Conservation (phyloP, 1,140 invertebrate species). For the Drosophila athabasca region DNA sequence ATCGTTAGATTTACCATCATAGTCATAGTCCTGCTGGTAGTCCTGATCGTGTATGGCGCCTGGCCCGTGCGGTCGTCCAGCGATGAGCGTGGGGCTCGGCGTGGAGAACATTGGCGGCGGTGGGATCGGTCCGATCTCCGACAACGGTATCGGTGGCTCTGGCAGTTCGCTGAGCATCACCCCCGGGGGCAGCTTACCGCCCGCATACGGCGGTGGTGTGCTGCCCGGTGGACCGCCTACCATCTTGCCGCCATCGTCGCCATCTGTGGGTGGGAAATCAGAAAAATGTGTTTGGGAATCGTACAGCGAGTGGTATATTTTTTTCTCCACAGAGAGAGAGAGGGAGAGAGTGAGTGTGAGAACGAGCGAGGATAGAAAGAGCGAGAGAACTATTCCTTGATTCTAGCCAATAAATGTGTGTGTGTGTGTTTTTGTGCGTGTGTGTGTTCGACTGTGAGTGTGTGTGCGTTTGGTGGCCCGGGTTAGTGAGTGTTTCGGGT, state of each 20-base stretch:
- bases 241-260: constrained; percentile 84
- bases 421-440: constrained; percentile 18
- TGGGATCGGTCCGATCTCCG: constrained; percentile 96
- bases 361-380: constrained; percentile 20
- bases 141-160: constrained; percentile 94
- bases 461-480: constrained; percentile 6
- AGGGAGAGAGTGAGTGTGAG: constrained; percentile 11
- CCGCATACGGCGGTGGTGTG: constrained; percentile 84
- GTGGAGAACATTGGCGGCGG: constrained; percentile 97
- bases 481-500: constrained; percentile 27
- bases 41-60: constrained; percentile 83
- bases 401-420: constrained; percentile 45
- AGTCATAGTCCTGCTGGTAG: constrained; percentile 86
- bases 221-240: constrained; percentile 84
- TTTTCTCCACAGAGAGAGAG: constrained; percentile 11
- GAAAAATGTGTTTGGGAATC: constrained; percentile 16
- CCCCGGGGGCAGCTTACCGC: constrained; percentile 71
- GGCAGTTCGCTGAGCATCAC: constrained; percentile 92
- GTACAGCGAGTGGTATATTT: constrained; percentile 3
- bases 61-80: constrained; percentile 85
- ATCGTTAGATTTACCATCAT: constrained; percentile 87
- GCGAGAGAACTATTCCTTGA: constrained; percentile 27
- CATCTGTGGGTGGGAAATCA: constrained; percentile 81
- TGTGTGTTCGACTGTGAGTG: constrained; percentile 17
- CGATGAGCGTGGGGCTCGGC: constrained; percentile 89